Evolutionary conservation across 2,888 invertebrate species (phyloP).

Genomic region (Drosophila anceps): DNA sequence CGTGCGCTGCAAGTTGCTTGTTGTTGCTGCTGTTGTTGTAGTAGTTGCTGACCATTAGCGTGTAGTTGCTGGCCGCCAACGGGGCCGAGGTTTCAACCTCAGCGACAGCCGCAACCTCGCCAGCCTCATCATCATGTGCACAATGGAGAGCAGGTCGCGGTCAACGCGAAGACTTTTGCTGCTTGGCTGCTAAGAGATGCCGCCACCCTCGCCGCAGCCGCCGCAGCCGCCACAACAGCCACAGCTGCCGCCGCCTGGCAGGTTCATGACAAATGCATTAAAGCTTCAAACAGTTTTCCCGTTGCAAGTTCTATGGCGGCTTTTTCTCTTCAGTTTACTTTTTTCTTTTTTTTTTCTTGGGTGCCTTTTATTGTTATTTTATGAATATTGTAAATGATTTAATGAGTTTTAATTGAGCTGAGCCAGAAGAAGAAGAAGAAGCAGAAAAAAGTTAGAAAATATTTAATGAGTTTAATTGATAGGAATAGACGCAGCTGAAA

Average conservation of each 20-base stretch:
- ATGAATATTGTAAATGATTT: conserved; percentile 79
- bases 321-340: conserved; percentile 34
- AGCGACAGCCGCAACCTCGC: conserved; percentile 51
- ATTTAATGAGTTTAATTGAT: conserved; percentile 77
- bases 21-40: conserved; percentile 22
- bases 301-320: conserved; percentile 54
- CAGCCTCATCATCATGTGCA: conserved; percentile 69
- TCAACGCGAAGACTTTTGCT: conserved; percentile 55
- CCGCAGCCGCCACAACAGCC: not conserved
- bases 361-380: conserved; percentile 67
- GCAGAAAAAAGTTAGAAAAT: conserved; percentile 27
- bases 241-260: conserved; percentile 49
- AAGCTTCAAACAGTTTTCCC: conserved; percentile 43
- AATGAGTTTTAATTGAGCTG: conserved; percentile 77
- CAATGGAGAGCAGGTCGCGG: conserved; percentile 79
- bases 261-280: conserved; percentile 81
- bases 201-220: conserved; percentile 17
- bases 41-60: conserved; percentile 74
- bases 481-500: conserved; percentile 57
- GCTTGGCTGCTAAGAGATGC: conserved; percentile 38
- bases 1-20: conserved; percentile 64
- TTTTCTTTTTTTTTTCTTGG: no score
- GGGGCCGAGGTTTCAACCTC: conserved; percentile 69
- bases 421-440: conserved; percentile 4
- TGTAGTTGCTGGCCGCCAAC: conserved; percentile 72